These are phyloP conservation scores for Oceanodroma tethys DNA, from an alignment of 2,113 vertebrate genomes.

Conservation along the genomic window DNA sequence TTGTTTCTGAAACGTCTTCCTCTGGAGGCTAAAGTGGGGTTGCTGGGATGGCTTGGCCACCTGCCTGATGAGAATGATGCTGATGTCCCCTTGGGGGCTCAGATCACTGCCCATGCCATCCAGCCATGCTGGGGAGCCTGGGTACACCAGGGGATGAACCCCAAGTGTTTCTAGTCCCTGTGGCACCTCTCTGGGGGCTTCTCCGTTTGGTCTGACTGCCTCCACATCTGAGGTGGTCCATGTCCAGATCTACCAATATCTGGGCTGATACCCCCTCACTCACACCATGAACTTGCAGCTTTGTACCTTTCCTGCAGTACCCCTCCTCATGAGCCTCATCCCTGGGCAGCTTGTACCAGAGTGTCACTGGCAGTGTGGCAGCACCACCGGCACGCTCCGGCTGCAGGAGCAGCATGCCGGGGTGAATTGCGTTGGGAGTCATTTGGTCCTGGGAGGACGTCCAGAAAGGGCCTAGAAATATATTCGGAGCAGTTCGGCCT, in stretches of 20 bases:
- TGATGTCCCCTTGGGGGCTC: accelerated
- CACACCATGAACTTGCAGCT: not conserved
- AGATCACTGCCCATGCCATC: not conserved
- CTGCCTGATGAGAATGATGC: not conserved
- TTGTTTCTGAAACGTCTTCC: not conserved
- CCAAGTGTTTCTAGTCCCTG: not conserved
- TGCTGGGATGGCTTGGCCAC: not conserved
- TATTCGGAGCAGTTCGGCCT: not conserved
- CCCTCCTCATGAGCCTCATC: not conserved
- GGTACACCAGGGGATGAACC: not conserved
- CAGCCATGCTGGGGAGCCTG: not conserved
- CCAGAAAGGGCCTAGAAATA: not conserved
- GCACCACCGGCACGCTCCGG: not conserved
- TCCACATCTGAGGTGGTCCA: not conserved
- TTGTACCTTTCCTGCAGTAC: not conserved
- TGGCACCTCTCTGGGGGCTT: not conserved
- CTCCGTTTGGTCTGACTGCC: not conserved
- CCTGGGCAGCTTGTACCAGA: not conserved
- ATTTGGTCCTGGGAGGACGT: not conserved
- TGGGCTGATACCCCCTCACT: not conserved
- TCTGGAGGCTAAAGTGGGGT: not conserved
- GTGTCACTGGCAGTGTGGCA: not conserved
- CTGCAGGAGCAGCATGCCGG: not conserved
- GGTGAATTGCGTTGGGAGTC: not conserved
- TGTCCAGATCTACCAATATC: not conserved